A percentile compares a stretch with the other conserved stretches of the same genome.
Conservation (phyloP, 2,797 vertebrate species). For the Alexandromys oeconomus region DNA sequence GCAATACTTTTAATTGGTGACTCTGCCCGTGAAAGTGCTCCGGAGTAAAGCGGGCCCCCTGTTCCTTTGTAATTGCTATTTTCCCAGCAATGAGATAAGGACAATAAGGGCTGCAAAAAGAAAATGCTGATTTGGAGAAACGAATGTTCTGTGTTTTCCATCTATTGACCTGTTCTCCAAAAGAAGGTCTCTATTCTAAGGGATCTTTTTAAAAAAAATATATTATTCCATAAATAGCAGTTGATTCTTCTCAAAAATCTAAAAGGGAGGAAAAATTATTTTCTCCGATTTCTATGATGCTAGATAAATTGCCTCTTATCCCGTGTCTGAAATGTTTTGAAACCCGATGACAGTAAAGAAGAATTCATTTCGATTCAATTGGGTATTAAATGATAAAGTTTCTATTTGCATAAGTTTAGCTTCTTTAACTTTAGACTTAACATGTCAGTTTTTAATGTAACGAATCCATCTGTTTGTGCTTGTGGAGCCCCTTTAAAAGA, state of each 20-base stretch:
- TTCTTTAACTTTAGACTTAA: slow-evolving; percentile 82
- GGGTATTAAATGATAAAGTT: slow-evolving; percentile 83
- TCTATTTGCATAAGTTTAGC: slow-evolving; percentile 81
- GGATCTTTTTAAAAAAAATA: not conserved
- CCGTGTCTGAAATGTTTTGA: slow-evolving; percentile 81
- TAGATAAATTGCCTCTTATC: slow-evolving; percentile 78
- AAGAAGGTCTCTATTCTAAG: slow-evolving; percentile 65
- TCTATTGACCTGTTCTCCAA: slow-evolving; percentile 47
- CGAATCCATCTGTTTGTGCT: slow-evolving; percentile 83
- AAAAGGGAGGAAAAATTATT: slow-evolving; percentile 78
- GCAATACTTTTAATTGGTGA: slow-evolving; percentile 81
- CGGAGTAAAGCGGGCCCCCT: slow-evolving; percentile 75
- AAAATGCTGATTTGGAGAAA: slow-evolving; percentile 73
- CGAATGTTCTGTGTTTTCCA: slow-evolving; percentile 72
- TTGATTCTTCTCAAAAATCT: slow-evolving; percentile 74
- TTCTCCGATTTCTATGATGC: slow-evolving; percentile 74
- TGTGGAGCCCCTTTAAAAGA: slow-evolving; percentile 68
- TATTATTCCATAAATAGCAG: slow-evolving; percentile 69
- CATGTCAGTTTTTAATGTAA: slow-evolving; percentile 81
- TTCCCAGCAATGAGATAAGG: slow-evolving; percentile 77
- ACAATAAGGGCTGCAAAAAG: slow-evolving; percentile 73
- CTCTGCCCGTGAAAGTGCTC: slow-evolving; percentile 62
- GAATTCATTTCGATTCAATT: slow-evolving; percentile 82
- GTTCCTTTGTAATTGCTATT: slow-evolving; percentile 77
- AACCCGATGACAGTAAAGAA: slow-evolving; percentile 79